A percentile compares a stretch with the other conserved stretches of the same genome.
phyloP scores from a whole-genome alignment of 1,140 invertebrate genomes.

The Temnothorax longispinosus region DNA sequence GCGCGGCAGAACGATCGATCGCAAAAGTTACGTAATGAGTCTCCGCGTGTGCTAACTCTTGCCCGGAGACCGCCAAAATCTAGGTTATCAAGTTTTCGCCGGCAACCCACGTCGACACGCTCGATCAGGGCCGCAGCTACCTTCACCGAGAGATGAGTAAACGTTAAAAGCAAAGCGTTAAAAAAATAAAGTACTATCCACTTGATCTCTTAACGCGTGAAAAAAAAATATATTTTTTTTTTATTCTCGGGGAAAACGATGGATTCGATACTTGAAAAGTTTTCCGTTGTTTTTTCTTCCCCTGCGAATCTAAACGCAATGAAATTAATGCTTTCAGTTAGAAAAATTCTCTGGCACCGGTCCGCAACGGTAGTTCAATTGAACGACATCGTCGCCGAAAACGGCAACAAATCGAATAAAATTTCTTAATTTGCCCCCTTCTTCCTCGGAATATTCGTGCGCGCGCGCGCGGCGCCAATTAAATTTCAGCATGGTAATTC shows the following conservation, averaged over 20 bases:
- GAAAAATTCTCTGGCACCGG: neutral
- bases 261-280: neutral
- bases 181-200: neutral
- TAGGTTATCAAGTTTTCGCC: conserved; percentile 70
- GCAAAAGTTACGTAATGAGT: conserved; percentile 74
- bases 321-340: neutral
- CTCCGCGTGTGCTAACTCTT: conserved; percentile 61
- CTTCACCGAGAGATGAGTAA: neutral
- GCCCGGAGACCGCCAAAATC: conserved; percentile 63
- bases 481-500: conserved; percentile 72
- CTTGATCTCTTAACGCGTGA: neutral
- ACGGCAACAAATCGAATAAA: conserved; percentile 57
- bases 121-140: conserved; percentile 23
- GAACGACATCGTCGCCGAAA: conserved; percentile 18
- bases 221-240: too few relatives aligned
- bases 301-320: neutral
- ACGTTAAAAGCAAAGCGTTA: neutral
- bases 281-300: neutral
- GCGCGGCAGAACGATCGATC: conserved; percentile 63
- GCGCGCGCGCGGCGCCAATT: conserved; percentile 60
- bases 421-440: conserved; percentile 57
- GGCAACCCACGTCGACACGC: conserved; percentile 18
- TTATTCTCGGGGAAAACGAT: neutral
- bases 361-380: neutral
- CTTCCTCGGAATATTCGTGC: neutral